Evolutionary conservation across 2,113 vertebrate species (phyloP), one percentile per base, ranked within the genome.

Genomic region (Hemibagrus wyckioides): DNA sequence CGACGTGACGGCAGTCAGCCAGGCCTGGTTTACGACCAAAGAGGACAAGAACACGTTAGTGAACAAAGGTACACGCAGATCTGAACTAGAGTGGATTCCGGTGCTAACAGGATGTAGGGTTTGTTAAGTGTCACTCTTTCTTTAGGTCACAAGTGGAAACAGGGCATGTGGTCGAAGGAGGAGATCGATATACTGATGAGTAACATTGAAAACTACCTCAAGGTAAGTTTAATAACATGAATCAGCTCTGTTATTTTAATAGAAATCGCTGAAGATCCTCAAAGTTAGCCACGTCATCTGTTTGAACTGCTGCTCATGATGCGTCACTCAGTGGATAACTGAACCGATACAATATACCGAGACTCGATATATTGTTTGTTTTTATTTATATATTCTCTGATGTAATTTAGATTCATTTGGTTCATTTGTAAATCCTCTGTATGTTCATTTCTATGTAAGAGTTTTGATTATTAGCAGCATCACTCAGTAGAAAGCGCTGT

Each of bases 101-200:
- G 39, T 25, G n/a, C 28, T 48, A 33, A 11, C 50, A 17, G 6
- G 28, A 85, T 23, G 30, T 14, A 9, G 14, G 0, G 8, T 59
- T 56, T 23, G 6, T 25, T 13, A 50, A 21, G 28, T 86, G 36
- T 85, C 19, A 54, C n/a, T 79, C 17, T 50, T 56, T 83, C 15
- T 91, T 90, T 88, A 99, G 98, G 98, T 93, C 98, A 99, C 90
- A 99, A 98, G 90, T 99, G 98, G 98, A 99, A 99, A 80, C 98
- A 99, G 91, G 98, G 98, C 25, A 99, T 99, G 98, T 99, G 98
- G 98, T 99, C 98, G 0, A 99, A 99, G 91, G 98, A 99, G 95
- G 98, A 99, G 95, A 99, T 99, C 9, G 97, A 99, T 92, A 95
- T 99, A 89, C 95, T 99, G 91, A 99, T 99, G 96, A 98, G 93